phyloP scores from a whole-genome alignment of 2,797 vertebrate species.

The Dendrocincla fuliginosa region DNA sequence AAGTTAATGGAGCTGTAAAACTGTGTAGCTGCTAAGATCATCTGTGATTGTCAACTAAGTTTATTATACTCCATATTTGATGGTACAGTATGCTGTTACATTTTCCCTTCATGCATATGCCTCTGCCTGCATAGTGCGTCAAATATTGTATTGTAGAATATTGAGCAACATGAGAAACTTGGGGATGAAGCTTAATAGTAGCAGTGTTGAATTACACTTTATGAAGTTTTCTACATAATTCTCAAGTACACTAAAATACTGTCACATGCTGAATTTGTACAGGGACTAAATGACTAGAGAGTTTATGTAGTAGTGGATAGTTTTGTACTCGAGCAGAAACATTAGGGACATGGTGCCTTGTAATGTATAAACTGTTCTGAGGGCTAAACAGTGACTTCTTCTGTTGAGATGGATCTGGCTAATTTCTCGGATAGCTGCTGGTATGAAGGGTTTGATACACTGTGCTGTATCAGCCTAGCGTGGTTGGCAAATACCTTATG shows the following conservation, averaged over 20 bases:
- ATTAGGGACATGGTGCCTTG: accelerated
- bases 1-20: background rate
- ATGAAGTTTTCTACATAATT: background rate
- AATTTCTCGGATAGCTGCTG: background rate
- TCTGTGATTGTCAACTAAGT: background rate
- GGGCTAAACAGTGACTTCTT: background rate
- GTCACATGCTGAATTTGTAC: background rate
- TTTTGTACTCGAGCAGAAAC: background rate
- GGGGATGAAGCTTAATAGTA: background rate
- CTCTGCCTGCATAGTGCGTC: background rate
- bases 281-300: background rate
- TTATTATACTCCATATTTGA: background rate
- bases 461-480: accelerated
- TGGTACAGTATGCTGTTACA: background rate
- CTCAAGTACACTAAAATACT: background rate
- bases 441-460: background rate
- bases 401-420: background rate
- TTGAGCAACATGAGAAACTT: background rate
- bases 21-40: background rate
- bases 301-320: background rate
- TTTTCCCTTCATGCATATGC: background rate
- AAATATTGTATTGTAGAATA: background rate
- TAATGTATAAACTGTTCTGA: background rate
- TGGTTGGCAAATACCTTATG: background rate
- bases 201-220: background rate